Percentiles rank a stretch among this genome's conserved stretches.
Evolutionary conservation across 37 sponge, comb jelly and placozoan species (phyloP).

Genomic region (Hormiphora californensis): DNA sequence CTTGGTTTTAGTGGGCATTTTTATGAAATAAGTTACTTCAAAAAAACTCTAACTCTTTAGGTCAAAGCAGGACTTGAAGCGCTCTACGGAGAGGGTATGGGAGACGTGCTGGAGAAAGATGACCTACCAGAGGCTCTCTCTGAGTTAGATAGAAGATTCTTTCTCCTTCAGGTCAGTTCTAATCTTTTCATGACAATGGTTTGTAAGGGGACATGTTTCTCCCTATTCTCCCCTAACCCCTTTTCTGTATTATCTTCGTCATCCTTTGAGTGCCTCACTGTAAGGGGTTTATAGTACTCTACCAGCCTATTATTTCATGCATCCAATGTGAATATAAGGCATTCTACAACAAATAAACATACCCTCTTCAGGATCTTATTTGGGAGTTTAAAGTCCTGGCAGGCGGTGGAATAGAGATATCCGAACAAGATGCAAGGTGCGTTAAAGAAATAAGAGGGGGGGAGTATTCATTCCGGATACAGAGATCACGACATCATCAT

Average conservation of each 20-base stretch:
- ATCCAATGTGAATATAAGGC: too few species aligned
- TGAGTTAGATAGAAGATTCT: conserved; percentile 25
- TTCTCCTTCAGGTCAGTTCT: neutral
- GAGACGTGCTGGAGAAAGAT: neutral
- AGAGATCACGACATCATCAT: too few species aligned
- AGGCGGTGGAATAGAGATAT: neutral
- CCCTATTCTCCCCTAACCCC: neutral
- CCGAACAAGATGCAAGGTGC: conserved; percentile 24
- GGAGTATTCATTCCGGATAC: too few species aligned
- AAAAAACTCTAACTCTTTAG: neutral
- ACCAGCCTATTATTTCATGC: too few species aligned
- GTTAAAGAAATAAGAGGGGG: too few species aligned
- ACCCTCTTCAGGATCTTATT: neutral
- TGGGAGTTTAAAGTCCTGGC: conserved; percentile 37
- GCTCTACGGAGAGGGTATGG: conserved; percentile 32
- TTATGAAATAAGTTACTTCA: neutral
- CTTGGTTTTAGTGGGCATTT: neutral
- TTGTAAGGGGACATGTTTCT: neutral
- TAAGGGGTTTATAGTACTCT: too few species aligned
- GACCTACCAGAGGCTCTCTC: neutral
- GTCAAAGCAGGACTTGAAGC: conserved; percentile 16
- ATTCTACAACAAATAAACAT: neutral
- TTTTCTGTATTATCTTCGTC: too few species aligned
- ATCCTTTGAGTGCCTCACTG: too few species aligned
- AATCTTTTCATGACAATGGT: neutral